phyloP scores from a whole-genome alignment of 2,113 vertebrate genomes.

The Oreotrochilus melanogaster region DNA sequence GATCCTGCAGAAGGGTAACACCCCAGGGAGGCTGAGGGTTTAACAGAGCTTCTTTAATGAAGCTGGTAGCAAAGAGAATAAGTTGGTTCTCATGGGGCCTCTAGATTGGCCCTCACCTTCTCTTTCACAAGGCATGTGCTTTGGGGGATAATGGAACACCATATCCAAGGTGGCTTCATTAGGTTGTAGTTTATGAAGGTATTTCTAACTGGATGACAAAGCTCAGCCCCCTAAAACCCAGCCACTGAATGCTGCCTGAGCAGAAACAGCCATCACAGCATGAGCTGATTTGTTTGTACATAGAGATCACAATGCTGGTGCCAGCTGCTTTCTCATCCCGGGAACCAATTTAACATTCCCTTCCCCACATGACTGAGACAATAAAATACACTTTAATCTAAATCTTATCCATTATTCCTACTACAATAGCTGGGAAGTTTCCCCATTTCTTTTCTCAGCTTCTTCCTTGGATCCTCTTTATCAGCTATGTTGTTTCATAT shows the following conservation, averaged over 20 bases:
- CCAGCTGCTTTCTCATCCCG: conserved; percentile 44
- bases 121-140: background rate
- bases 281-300: background rate
- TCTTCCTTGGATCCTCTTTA: conserved; percentile 44
- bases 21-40: background rate
- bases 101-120: background rate
- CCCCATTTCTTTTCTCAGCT: conserved; percentile 3
- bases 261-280: background rate
- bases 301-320: background rate
- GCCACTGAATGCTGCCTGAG: background rate
- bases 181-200: background rate
- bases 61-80: background rate
- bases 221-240: background rate
- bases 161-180: background rate
- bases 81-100: background rate
- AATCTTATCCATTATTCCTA: conserved; percentile 42
- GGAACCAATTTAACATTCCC: conserved; percentile 21
- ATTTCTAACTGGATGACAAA: background rate
- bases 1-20: background rate
- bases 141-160: background rate
- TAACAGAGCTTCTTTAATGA: background rate
- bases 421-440: conserved; percentile 28
- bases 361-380: background rate
- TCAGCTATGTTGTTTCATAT: conserved; percentile 45
- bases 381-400: conserved; percentile 62